These are phyloP conservation scores for Salticus scenicus DNA, from an alignment of 2,888 invertebrate genomes.

Conservation along the genomic window DNA sequence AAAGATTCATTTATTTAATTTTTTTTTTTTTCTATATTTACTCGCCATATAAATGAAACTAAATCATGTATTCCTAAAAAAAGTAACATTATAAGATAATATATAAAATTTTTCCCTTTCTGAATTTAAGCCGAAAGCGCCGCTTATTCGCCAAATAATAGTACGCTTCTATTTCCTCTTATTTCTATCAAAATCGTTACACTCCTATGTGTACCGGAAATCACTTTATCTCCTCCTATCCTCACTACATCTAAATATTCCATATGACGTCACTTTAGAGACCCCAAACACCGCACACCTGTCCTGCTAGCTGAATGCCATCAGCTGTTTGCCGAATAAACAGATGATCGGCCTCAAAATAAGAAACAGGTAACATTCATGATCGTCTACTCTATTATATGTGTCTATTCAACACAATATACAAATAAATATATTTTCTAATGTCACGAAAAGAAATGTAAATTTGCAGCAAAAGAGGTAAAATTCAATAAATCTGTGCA, in stretches of 20 bases:
- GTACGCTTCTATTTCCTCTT: neutral
- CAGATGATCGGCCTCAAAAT: neutral
- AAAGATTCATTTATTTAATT: too few relatives aligned
- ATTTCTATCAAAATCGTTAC: neutral
- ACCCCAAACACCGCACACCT: conserved; percentile 43
- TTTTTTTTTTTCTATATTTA: too few relatives aligned
- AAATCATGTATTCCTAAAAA: too few relatives aligned
- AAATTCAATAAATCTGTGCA: too few relatives aligned
- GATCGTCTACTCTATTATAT: neutral
- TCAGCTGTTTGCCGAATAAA: conserved; percentile 26
- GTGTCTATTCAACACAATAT: neutral
- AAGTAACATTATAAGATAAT: too few relatives aligned
- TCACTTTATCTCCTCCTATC: neutral
- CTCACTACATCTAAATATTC: conserved; percentile 22
- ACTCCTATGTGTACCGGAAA: neutral
- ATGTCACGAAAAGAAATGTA: too few relatives aligned
- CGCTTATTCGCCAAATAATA: neutral
- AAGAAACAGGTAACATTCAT: neutral
- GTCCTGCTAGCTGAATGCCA: neutral
- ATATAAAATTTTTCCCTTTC: too few relatives aligned
- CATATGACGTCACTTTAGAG: conserved; percentile 38
- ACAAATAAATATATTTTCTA: too few relatives aligned
- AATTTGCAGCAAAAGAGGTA: too few relatives aligned
- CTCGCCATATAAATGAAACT: too few relatives aligned
- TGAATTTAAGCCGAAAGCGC: too few relatives aligned